Base-by-base conservation (phyloP, 2,113 vertebrate genomes). In the Aegithalos caudatus region DNA sequence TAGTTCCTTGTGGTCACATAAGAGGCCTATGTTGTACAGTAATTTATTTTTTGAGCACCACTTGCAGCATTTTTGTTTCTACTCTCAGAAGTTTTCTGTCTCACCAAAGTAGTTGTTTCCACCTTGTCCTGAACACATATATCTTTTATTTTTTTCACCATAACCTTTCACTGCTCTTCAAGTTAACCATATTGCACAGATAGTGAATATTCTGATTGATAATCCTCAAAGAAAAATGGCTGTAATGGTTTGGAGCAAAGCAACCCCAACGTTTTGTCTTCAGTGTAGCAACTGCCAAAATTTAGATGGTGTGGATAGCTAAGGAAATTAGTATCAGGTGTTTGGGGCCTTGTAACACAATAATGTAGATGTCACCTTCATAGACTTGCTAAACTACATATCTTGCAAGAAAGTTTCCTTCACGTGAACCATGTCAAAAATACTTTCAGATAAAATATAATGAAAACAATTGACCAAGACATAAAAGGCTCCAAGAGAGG, bases 291-390 rank as follows among this genome's bases (percentile, higher is more conserved):
- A 65, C 65, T 85, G 81, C 62, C 70, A 87, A 94, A 87, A 93
- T 93, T 93, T 94, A 92, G 67, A 70, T 81, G 80, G 79, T 92
- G 90, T 86, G 86, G 80, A 86, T 90, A 96, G 35, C 86, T 81
- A 56, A 64, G 85, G 71, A 93, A 96, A 96, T 95, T 65, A 86
- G 5, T 90, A 88, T 93, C 90, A 97, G 74, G 80, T 95, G 88
- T 86, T 38, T 69, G 62, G 24, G 64, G 50, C 27, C 82, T 93
- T 97, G 73, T 65, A 80, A 67, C 79, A 90, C 42, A 88, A 56
- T 35, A 54, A 24, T 2, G 8, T 88, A 61, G 76, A 70, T 66
- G 25, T 62, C 71, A 80, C 60, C 54, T 70, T 86, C 82, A 54
- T 2, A 90, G 33, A 14, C 33, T 51, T 95, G 71, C 58, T 67